Evolutionary conservation across 2,113 vertebrate genomes (phyloP).

Genomic region (Trematomus loennbergii): DNA sequence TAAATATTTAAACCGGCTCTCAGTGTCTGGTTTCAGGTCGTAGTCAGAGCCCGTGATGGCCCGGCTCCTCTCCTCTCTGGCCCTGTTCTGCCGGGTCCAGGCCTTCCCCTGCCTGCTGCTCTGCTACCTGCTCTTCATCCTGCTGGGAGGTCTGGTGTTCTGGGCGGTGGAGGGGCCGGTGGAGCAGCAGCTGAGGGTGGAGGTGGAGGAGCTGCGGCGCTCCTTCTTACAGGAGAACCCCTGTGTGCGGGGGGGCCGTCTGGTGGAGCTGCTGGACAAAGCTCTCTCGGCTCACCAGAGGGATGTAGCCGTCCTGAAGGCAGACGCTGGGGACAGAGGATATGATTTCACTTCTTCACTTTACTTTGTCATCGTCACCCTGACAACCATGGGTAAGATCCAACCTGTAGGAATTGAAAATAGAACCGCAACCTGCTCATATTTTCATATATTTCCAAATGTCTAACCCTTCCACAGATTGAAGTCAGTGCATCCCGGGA

Average conservation of each 20-base stretch:
- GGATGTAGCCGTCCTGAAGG: constrained; percentile 70
- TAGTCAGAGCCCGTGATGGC: constrained; percentile 44
- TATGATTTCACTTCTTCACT: constrained; percentile 84
- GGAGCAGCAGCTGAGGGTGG: constrained; percentile 65
- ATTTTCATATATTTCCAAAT: neutral
- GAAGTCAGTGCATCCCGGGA: neutral
- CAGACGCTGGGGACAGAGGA: constrained; percentile 52
- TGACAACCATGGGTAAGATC: constrained; percentile 86
- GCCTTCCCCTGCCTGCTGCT: constrained; percentile 70
- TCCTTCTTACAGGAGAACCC: constrained; percentile 73
- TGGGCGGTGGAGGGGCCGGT: constrained; percentile 76
- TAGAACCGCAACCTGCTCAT: no score
- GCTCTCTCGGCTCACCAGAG: constrained; percentile 66
- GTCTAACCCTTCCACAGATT: neutral
- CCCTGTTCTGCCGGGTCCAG: constrained; percentile 11
- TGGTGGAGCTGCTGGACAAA: constrained; percentile 73
- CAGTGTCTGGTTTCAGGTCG: constrained; percentile 67
- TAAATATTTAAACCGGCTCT: constrained; percentile 68
- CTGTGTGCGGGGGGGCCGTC: constrained; percentile 73
- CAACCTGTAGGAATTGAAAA: neutral
- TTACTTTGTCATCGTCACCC: constrained; percentile 84
- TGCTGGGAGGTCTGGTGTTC: constrained; percentile 78
- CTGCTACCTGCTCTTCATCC: constrained; percentile 75
- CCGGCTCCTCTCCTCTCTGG: neutral
- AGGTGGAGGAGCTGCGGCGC: constrained; percentile 65